Evolutionary conservation across 2,888 invertebrate genomes (phyloP).

Genomic region (Deroplatys truncata): DNA sequence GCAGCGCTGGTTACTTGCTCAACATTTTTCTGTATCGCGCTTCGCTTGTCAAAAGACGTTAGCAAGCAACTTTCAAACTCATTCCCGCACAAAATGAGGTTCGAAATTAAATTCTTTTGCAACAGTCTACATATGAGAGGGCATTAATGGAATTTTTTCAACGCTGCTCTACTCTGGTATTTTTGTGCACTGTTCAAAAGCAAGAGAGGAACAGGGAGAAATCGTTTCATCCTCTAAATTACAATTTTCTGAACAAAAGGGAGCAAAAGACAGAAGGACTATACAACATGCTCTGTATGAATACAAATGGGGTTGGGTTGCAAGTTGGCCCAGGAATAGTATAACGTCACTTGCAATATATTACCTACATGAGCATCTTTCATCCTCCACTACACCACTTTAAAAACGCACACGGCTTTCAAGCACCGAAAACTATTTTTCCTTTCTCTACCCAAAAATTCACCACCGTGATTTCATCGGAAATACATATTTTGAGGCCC

Average conservation of each 20-base stretch:
- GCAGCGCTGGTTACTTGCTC: too few species aligned
- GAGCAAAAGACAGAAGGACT: not conserved
- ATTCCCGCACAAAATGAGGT: not conserved
- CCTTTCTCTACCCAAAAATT: too few species aligned
- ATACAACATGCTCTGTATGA: not conserved
- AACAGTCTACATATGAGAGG: not conserved
- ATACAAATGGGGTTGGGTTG: not conserved
- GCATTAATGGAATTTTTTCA: not conserved
- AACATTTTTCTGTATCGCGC: not conserved
- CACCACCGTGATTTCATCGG: too few species aligned
- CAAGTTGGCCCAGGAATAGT: too few species aligned
- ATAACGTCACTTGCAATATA: too few species aligned
- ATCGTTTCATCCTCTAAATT: not conserved
- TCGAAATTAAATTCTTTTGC: not conserved
- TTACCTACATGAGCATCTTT: too few species aligned
- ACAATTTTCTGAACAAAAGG: not conserved
- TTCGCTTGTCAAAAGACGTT: not conserved
- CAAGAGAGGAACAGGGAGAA: not conserved
- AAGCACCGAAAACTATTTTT: too few species aligned
- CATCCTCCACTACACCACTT: too few species aligned
- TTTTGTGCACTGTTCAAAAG: not conserved
- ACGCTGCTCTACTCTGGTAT: not conserved
- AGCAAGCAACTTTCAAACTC: not conserved
- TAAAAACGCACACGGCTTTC: too few species aligned
- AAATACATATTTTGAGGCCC: too few species aligned